Evolutionary conservation across 2,888 invertebrate species (phyloP), one percentile per base, ranked within the genome.

Genomic region (Theretra japonica): DNA sequence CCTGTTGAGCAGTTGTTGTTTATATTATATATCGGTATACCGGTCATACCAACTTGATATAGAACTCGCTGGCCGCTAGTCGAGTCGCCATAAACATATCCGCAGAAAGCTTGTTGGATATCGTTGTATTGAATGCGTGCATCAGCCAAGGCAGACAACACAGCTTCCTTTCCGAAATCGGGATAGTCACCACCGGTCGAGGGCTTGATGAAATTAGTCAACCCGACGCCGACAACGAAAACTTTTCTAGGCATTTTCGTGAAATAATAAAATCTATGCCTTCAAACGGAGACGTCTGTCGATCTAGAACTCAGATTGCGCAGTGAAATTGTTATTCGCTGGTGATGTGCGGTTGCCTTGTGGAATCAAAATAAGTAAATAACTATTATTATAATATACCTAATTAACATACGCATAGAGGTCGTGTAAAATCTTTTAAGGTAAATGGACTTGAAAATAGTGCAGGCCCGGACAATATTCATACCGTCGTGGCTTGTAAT

Each of bases 1-100:
- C 99, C 99, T 1, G 99, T 99, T 0, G 99, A 97, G 87, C 99
- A 99, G 86, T 99, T 99, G 88, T 99, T 99, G 93, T 99, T 99
- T 19, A 99, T 99, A 91, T 99, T 99, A 93, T 97, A 98, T 78
- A 99, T 97, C 5, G 99, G 99, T 77, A 99, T 99, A 60, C 99
- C 99, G 50, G 97, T 99, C 96, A 99, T 96, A 73, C 99, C 99
- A 59, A 99, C 95, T 77, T 98, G 97, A 89, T 99, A 99, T 8
- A 99, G 90, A 0, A 98, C 98, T 77, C 99, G 95, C 93, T 99
- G 99, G 0, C 99, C 99, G 90, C 97, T 96, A 3, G 99, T 98
- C 0, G 99, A 99, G 90, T 99, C 99, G 0, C 99, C 99, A 87
- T 97, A 98, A 48, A 99, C 99, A 90, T 98, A 99, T 53, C 99